A percentile compares a stretch with the other conserved stretches of the same genome.
These are phyloP conservation scores for Plebejus anna DNA, from an alignment of 2,888 invertebrate species.

Conservation along the genomic window DNA sequence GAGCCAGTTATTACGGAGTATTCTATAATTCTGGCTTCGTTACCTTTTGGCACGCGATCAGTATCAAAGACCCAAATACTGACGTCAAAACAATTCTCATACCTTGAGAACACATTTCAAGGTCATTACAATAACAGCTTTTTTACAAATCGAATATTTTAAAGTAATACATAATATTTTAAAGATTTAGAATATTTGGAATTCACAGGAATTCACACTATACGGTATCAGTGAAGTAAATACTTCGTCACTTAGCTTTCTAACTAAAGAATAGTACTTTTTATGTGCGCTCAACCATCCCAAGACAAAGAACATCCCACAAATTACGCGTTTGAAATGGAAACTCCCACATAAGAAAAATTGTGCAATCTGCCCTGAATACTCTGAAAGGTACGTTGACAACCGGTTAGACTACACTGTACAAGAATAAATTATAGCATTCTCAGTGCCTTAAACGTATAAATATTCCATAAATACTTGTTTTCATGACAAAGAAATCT, in stretches of 20 bases:
- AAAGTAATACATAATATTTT: background rate
- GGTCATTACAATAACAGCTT: background rate
- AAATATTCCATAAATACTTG: slow-evolving; percentile 20
- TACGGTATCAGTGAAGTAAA: background rate
- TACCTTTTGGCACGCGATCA: slow-evolving; percentile 21
- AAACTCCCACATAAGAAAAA: slow-evolving; percentile 35
- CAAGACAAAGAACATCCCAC: slow-evolving; percentile 18
- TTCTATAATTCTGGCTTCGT: slow-evolving; percentile 8
- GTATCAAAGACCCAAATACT: background rate
- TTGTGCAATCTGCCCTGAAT: slow-evolving; percentile 36
- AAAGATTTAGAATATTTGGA: background rate
- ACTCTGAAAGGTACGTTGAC: slow-evolving; percentile 37
- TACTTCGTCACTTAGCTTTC: background rate
- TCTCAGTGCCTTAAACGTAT: slow-evolving; percentile 15
- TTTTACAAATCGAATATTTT: background rate
- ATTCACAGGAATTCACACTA: background rate
- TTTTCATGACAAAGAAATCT: slow-evolving; percentile 17
- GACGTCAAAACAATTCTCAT: slow-evolving; percentile 21
- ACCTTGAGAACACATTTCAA: slow-evolving; percentile 16
- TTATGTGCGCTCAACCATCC: background rate
- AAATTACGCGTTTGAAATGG: slow-evolving; percentile 20
- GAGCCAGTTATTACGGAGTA: slow-evolving; percentile 1
- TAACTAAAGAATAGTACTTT: background rate
- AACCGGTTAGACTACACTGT: slow-evolving; percentile 37
- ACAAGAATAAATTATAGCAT: slow-evolving; percentile 26